Conservation (phyloP, 2,113 vertebrate species). For the Leiothrix lutea region DNA sequence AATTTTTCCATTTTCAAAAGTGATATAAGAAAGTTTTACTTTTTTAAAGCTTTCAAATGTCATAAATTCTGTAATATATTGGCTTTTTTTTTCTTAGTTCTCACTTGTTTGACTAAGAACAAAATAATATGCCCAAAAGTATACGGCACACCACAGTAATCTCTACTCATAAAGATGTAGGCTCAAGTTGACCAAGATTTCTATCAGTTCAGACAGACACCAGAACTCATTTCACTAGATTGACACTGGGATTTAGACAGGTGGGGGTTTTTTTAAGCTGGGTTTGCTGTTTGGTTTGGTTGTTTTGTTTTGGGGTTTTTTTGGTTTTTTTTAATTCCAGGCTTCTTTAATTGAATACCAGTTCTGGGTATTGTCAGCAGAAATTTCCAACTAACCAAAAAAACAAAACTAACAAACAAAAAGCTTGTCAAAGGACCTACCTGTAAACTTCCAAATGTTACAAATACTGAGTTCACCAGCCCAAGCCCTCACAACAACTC, state of each 20-base stretch:
- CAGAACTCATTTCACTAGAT: background rate
- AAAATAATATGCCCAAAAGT: background rate
- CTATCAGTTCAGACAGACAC: background rate
- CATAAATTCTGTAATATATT: background rate
- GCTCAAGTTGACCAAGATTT: background rate
- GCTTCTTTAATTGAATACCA: background rate
- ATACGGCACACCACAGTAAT: background rate
- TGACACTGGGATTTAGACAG: background rate
- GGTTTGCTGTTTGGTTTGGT: background rate
- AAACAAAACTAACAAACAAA: background rate
- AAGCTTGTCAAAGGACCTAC: background rate
- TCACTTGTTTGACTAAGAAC: background rate
- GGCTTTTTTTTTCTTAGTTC: background rate
- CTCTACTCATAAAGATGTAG: background rate
- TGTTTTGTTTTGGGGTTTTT: background rate
- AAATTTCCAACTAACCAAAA: background rate
- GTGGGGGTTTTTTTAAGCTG: rapidly evolving
- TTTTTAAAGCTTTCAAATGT: background rate
- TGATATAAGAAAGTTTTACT: background rate
- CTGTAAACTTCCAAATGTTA: background rate
- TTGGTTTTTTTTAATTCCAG: background rate
- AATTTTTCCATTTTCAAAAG: background rate
- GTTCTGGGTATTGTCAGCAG: background rate
- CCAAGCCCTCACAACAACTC: background rate
- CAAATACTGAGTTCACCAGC: background rate